phyloP scores from a whole-genome alignment of 1,140 invertebrate genomes.

The Brachionus sp. region DNA sequence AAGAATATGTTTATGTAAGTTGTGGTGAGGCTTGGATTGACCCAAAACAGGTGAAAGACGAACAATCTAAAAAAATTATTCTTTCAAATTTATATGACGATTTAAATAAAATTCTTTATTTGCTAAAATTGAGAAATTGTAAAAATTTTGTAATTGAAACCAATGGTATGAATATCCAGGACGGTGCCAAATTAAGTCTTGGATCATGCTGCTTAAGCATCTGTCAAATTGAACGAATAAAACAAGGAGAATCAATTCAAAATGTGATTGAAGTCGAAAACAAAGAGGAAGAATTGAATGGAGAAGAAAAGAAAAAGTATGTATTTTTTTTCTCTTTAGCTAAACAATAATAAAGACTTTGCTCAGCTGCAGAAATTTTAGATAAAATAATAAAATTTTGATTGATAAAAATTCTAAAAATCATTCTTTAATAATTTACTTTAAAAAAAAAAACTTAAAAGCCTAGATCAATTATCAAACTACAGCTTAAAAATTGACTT shows the following conservation, averaged over 20 bases:
- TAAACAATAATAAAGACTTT: neutral
- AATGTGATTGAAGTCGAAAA: slow-evolving; percentile 15
- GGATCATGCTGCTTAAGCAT: neutral
- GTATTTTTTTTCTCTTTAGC: neutral
- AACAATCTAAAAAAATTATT: slow-evolving; percentile 54
- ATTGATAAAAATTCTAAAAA: too few species aligned
- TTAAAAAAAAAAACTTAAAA: too few species aligned
- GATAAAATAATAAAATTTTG: too few species aligned
- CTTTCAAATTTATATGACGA: slow-evolving; percentile 55
- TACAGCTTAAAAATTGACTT: too few species aligned
- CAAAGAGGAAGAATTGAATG: neutral
- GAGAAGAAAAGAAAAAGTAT: slow-evolving; percentile 21
- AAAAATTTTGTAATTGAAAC: slow-evolving; percentile 28
- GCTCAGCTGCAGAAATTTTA: neutral
- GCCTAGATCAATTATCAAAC: too few species aligned
- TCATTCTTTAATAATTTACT: too few species aligned
- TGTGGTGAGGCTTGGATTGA: slow-evolving; percentile 58
- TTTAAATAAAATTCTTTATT: slow-evolving; percentile 49
- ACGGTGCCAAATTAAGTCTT: neutral
- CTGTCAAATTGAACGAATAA: neutral
- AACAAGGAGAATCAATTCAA: slow-evolving; percentile 32
- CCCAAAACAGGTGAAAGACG: slow-evolving; percentile 53
- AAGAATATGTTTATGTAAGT: slow-evolving; percentile 56
- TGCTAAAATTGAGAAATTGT: slow-evolving; percentile 39
- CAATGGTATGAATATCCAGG: neutral